These are phyloP conservation scores for Arctia plantaginis DNA, from an alignment of 2,888 invertebrate genomes.

Conservation along the genomic window DNA sequence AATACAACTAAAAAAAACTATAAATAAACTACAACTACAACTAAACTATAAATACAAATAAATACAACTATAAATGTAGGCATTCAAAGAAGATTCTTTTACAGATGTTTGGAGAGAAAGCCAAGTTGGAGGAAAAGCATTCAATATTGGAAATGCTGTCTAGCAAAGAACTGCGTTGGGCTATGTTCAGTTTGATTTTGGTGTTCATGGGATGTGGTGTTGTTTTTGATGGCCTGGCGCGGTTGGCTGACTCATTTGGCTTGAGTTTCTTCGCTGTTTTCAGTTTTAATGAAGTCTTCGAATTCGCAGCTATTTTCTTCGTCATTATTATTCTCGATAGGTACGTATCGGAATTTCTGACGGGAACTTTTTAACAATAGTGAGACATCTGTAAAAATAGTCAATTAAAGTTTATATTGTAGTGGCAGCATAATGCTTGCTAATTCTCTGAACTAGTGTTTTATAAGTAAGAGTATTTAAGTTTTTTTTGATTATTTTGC, in stretches of 20 bases:
- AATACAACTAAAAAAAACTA: too few species aligned
- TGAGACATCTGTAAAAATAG: background rate
- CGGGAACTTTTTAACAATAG: background rate
- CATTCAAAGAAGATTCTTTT: background rate
- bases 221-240: constrained; percentile 66
- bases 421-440: background rate
- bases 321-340: constrained; percentile 21
- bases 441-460: background rate
- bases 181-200: constrained; percentile 38
- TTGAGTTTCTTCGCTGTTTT: constrained; percentile 70
- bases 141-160: constrained; percentile 10
- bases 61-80: too few species aligned
- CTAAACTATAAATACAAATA: too few species aligned
- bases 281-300: constrained; percentile 64
- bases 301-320: constrained; percentile 58
- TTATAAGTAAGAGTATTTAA: background rate
- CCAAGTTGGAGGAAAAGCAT: background rate
- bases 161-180: constrained; percentile 9
- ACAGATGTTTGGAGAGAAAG: constrained; percentile 19
- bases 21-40: too few species aligned
- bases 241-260: constrained; percentile 71
- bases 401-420: background rate
- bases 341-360: constrained; percentile 1
- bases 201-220: constrained; percentile 62
- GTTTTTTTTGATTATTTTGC: background rate